These are phyloP conservation scores for Camponotus floridanus DNA, from an alignment of 1,140 invertebrate genomes.

Conservation along the genomic window DNA sequence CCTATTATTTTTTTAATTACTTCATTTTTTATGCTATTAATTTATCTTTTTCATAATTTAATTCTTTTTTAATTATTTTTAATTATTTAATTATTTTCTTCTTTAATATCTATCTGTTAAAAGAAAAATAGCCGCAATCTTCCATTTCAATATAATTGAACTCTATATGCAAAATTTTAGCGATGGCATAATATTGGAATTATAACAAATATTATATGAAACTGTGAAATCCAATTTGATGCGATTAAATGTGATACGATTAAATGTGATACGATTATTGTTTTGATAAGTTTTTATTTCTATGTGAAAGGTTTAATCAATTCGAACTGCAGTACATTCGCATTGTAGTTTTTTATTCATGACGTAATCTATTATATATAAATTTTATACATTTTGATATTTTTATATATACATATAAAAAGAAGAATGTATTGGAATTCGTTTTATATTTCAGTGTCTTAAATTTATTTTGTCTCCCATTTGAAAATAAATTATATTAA, in stretches of 20 bases:
- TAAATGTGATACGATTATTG: neutral
- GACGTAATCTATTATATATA: neutral
- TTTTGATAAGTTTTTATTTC: slow-evolving; percentile 27
- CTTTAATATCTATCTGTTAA: neutral
- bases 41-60: slow-evolving; percentile 2
- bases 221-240: slow-evolving; percentile 19
- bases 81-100: neutral
- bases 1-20: neutral
- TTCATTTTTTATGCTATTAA: neutral
- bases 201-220: slow-evolving; percentile 19
- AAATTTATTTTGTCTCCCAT: neutral
- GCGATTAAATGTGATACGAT: slow-evolving; percentile 33
- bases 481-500: neutral
- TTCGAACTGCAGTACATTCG: neutral
- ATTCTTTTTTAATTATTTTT: neutral
- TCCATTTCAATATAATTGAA: neutral
- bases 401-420: neutral
- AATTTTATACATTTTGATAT: too few relatives aligned
- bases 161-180: neutral
- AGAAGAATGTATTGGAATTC: neutral
- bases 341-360: neutral
- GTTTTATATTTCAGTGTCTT: neutral
- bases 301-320: neutral
- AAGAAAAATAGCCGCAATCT: neutral
- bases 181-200: slow-evolving; percentile 14